A percentile compares a stretch with the other conserved stretches of the same genome.
These are phyloP conservation scores for Tanypteryx hageni DNA, from an alignment of 2,888 invertebrate species.

Conservation along the genomic window DNA sequence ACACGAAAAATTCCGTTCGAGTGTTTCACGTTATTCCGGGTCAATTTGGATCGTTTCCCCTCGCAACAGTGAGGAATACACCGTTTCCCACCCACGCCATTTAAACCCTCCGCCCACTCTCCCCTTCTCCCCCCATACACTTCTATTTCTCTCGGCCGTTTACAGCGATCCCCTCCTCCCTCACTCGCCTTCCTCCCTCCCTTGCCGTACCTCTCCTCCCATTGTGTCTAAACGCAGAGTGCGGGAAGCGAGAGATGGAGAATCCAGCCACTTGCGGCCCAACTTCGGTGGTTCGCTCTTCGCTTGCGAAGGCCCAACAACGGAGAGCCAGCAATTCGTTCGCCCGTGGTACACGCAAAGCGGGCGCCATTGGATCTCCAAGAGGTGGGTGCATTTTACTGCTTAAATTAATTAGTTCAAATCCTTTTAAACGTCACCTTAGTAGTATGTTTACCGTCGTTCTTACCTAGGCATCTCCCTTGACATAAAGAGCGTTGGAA, in stretches of 20 bases:
- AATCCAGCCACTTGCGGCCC: not conserved
- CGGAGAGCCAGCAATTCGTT: not conserved
- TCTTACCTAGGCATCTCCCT: no score
- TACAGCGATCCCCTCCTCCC: not conserved
- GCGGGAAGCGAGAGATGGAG: not conserved
- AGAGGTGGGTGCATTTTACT: not conserved
- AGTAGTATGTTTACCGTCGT: no score
- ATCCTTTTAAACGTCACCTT: no score
- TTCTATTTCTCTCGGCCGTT: no score
- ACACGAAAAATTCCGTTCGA: not conserved
- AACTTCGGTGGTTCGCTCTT: not conserved
- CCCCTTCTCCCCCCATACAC: not conserved
- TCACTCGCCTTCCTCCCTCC: not conserved
- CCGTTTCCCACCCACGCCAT: slow-evolving; percentile 24
- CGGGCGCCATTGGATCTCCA: not conserved
- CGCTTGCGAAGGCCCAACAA: no score
- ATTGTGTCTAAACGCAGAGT: not conserved
- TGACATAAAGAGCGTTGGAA: no score
- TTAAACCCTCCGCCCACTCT: not conserved
- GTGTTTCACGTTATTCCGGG: not conserved
- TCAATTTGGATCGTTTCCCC: slow-evolving; percentile 19
- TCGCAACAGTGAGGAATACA: not conserved
- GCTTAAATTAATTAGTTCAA: not conserved
- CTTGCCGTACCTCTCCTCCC: not conserved
- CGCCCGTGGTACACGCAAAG: not conserved